These are phyloP conservation scores for Oeneis ivallda DNA, from an alignment of 2,888 invertebrate genomes.

Conservation along the genomic window DNA sequence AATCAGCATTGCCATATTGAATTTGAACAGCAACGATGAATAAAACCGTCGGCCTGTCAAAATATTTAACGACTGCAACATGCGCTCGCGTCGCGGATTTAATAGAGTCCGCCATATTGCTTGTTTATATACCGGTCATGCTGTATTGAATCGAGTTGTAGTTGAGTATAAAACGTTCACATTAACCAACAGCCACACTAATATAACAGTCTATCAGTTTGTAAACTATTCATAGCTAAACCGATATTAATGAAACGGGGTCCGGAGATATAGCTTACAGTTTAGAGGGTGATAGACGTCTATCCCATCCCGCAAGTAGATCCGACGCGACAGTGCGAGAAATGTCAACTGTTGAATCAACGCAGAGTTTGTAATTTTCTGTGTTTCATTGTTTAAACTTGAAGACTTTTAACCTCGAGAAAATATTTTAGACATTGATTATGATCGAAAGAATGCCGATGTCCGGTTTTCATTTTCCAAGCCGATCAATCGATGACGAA, in stretches of 20 bases:
- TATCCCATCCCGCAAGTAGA: too few relatives aligned
- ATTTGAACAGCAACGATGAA: constrained; percentile 44
- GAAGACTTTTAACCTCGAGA: too few relatives aligned
- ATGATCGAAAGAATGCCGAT: too few relatives aligned
- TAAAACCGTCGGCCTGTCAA: constrained; percentile 50
- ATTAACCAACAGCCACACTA: background rate
- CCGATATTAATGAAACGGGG: background rate
- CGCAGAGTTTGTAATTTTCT: too few relatives aligned
- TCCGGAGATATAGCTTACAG: too few relatives aligned
- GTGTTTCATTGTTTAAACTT: too few relatives aligned
- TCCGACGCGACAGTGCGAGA: too few relatives aligned
- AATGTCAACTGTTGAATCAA: too few relatives aligned
- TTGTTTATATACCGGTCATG: constrained; percentile 25
- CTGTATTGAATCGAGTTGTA: constrained; percentile 1
- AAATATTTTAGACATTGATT: too few relatives aligned
- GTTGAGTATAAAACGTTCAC: constrained; percentile 17
- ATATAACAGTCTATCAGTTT: background rate
- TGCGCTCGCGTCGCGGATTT: constrained; percentile 37
- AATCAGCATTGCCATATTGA: constrained; percentile 45
- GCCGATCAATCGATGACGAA: too few relatives aligned
- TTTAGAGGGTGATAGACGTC: too few relatives aligned
- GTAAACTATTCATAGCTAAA: background rate
- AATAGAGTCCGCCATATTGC: constrained; percentile 33
- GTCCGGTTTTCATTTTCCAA: too few relatives aligned
- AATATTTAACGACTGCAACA: constrained; percentile 46